phyloP scores from a whole-genome alignment of 2,888 invertebrate genomes.

The Ennomos erosarius region DNA sequence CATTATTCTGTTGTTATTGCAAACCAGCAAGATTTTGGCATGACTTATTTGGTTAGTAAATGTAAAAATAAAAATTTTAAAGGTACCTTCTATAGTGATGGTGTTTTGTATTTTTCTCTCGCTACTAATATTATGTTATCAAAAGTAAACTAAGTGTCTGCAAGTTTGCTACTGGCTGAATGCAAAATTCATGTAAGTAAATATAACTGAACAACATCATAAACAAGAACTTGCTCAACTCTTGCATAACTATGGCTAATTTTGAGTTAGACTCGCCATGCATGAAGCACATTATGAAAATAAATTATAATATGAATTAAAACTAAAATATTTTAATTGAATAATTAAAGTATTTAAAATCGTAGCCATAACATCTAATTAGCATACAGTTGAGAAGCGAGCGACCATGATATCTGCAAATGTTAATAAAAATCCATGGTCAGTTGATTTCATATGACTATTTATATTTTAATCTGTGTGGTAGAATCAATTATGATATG shows the following conservation, averaged over 20 bases:
- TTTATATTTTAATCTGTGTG: slow-evolving; percentile 9
- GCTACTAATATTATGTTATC: no score
- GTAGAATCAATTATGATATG: slow-evolving; percentile 13
- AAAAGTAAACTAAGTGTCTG: no score
- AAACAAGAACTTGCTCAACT: slow-evolving; percentile 14
- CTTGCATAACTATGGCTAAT: slow-evolving; percentile 25
- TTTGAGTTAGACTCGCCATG: slow-evolving; percentile 23
- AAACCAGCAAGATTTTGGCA: no score
- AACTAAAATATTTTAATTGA: slow-evolving; percentile 21
- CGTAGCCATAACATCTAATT: slow-evolving; percentile 34
- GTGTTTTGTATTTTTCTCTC: no score
- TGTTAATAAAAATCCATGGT: slow-evolving; percentile 42
- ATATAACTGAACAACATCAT: slow-evolving; percentile 7
- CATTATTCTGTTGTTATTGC: no score
- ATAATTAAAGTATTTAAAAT: slow-evolving; percentile 22
- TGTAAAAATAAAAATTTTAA: no score
- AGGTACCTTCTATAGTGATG: no score
- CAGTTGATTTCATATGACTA: slow-evolving; percentile 26
- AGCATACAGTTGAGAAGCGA: slow-evolving; percentile 29
- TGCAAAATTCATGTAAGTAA: no score
- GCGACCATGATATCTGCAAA: slow-evolving; percentile 40
- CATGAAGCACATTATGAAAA: slow-evolving; percentile 36
- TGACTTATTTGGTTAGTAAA: no score
- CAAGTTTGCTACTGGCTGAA: no score
- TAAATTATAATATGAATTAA: slow-evolving; percentile 11